A percentile compares a stretch with the other conserved stretches of the same genome.
Evolutionary conservation across 2,888 invertebrate genomes (phyloP).

Genomic region (Hemithea aestivaria): DNA sequence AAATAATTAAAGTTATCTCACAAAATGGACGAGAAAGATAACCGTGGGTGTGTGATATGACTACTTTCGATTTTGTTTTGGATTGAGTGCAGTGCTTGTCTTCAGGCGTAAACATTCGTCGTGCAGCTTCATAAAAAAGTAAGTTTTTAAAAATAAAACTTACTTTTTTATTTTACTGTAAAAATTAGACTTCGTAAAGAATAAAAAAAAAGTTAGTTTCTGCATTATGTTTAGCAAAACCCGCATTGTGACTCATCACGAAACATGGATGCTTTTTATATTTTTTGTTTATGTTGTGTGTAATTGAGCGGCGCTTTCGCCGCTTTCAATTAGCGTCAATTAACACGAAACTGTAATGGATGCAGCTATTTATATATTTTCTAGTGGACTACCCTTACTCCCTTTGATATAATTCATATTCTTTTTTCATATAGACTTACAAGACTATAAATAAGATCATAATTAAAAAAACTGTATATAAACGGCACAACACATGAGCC

Average conservation of each 20-base stretch:
- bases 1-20: constrained; percentile 58
- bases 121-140: constrained; percentile 21
- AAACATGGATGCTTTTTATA: constrained; percentile 29
- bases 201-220: constrained; percentile 7
- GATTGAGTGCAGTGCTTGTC: constrained; percentile 25
- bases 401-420: no score
- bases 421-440: no score
- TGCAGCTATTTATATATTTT: no score
- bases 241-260: constrained; percentile 16
- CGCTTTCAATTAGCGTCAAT: constrained; percentile 38
- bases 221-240: not conserved
- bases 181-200: no score
- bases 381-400: no score
- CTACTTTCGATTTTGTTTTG: constrained; percentile 33
- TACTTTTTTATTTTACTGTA: constrained; percentile 17
- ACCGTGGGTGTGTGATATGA: constrained; percentile 58
- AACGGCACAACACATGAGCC: no score
- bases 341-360: constrained; percentile 18
- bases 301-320: constrained; percentile 27
- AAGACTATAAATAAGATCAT: no score
- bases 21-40: constrained; percentile 65
- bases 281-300: constrained; percentile 36
- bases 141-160: constrained; percentile 26
- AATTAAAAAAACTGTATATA: no score
- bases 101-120: constrained; percentile 6